Percentiles rank a stretch among this genome's conserved stretches.
Conservation (phyloP, 2,113 vertebrate species). For the Petaurus breviceps region DNA sequence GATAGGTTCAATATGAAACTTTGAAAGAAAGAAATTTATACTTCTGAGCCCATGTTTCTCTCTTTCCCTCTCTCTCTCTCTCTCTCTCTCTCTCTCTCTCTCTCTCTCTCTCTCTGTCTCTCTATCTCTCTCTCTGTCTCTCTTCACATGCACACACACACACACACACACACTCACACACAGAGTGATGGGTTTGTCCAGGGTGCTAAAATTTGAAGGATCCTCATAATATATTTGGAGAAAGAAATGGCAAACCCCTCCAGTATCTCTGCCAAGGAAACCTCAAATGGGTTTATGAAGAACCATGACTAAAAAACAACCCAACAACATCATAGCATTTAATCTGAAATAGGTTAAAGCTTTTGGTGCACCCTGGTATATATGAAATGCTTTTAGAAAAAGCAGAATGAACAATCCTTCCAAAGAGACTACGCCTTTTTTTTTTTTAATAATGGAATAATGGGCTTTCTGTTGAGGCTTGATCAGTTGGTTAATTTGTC, state of each 20-base stretch:
- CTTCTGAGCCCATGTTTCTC: neutral
- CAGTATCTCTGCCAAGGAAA: neutral
- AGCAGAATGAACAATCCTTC: conserved; percentile 7
- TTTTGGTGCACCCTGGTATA: neutral
- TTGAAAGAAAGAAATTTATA: neutral
- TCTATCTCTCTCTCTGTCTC: neutral
- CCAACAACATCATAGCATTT: neutral
- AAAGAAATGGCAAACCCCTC: neutral
- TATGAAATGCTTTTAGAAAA: neutral
- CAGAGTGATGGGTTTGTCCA: neutral
- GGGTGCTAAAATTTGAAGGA: neutral
- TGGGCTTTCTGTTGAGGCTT: conserved; percentile 7
- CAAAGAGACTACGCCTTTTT: conserved; percentile 9
- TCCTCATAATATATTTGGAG: neutral
- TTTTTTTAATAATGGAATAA: too few relatives aligned
- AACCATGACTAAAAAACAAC: neutral
- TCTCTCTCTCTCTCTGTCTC: too few relatives aligned
- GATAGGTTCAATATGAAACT: neutral
- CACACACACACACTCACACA: neutral
- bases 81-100: neutral
- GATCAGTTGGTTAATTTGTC: neutral
- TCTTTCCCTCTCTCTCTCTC: too few relatives aligned
- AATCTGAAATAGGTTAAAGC: neutral
- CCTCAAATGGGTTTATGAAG: neutral
- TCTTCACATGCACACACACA: too few relatives aligned